Evolutionary conservation across 1,140 invertebrate genomes (phyloP), one percentile per base, ranked within the genome.

Genomic region (Drosophila sechellia): DNA sequence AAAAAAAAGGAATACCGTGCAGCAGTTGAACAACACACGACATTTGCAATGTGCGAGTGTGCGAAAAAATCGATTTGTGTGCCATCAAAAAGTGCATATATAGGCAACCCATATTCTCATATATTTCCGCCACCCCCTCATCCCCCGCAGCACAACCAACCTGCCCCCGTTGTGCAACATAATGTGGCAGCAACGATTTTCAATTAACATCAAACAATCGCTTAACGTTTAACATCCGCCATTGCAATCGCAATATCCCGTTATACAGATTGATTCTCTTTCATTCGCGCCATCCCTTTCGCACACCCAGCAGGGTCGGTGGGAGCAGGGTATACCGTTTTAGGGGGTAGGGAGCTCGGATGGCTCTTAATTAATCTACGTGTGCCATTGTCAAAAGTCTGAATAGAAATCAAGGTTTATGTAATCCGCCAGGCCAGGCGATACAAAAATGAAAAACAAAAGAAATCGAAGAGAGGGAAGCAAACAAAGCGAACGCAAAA

Each of bases 21-120:
- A 48, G 39, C 61, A 61, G 42, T 65, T 43, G 63, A 58, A 58
- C 31, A 20, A 48, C 56, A 74, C 57, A 69, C 57, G 70, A 74
- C 69, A 74, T 39, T 52, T 61, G 49, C 25, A 43, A 48, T 63
- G 70, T 56, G 64, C 40, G 69, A 61, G 43, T 74, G 70, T 74
- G 58, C 70, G 70, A 86, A 81, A 77, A 86, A 86, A 86, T 86
- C 83, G 83, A 86, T 86, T 86, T 87, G 83, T 87, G 83, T 86
- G 83, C 75, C 83, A 86, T 86, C 83, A 86, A 86, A 87, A 86
- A 85, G 72, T 85, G 72, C 81, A 85, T 76, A 76, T 83, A 79
- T 59, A 66, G 34, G 57, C 25, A 45, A 54, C 35, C 48, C 57
- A 45, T 46, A n/a, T 49, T n/a, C 25, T 25, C 46, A 48, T 57